Conservation (phyloP, 2,797 vertebrate species). For the Coregonus ussuriensis region DNA sequence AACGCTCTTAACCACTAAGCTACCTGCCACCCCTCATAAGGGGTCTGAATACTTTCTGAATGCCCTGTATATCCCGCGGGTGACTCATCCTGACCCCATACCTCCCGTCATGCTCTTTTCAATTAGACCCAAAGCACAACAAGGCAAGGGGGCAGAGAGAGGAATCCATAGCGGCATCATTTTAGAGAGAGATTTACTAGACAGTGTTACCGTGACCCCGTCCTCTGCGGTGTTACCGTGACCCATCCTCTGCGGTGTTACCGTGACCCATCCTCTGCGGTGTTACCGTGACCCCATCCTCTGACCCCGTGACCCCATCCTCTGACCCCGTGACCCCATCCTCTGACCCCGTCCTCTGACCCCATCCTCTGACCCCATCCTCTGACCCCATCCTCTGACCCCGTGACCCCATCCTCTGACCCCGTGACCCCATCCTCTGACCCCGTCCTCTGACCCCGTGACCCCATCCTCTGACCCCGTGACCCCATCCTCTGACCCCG, state of each 20-base stretch:
- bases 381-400: conserved; percentile 50
- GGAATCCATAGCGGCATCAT: conserved; percentile 55
- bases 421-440: conserved; percentile 75
- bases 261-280: conserved; percentile 59
- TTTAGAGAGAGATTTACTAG: conserved; percentile 69
- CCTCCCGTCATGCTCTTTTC: conserved; percentile 11
- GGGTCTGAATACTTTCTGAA: too few species aligned
- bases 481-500: conserved; percentile 62
- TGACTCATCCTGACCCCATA: not conserved
- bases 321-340: conserved; percentile 73
- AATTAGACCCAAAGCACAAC: conserved; percentile 29
- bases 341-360: conserved; percentile 50
- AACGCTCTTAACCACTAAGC: too few species aligned
- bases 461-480: conserved; percentile 61
- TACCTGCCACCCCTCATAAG: too few species aligned
- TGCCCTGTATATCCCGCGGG: not conserved
- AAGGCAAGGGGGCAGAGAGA: not conserved
- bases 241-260: conserved; percentile 65
- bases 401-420: too few species aligned
- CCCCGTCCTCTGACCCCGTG: conserved; percentile 48
- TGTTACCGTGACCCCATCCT: conserved; percentile 22
- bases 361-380: conserved; percentile 55
- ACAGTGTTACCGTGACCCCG: conserved; percentile 61
- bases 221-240: conserved; percentile 41
- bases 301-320: conserved; percentile 47